Percentiles rank a stretch among this genome's conserved stretches.
Conservation (phyloP, 2,113 vertebrate genomes). For the Bufo bufo region DNA sequence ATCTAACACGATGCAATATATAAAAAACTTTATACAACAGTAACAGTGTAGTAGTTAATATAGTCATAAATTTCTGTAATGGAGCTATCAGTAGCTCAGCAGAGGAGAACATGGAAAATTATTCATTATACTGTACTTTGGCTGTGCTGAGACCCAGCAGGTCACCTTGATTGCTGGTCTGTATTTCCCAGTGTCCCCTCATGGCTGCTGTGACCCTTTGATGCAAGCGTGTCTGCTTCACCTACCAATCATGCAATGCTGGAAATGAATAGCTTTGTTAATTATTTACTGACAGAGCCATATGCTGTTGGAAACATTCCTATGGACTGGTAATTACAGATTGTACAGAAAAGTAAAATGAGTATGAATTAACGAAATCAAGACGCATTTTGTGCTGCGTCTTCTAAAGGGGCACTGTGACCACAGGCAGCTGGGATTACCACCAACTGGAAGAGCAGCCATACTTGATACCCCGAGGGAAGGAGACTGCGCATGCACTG, state of each 20-base stretch:
- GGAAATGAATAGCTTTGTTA: slow-evolving; percentile 27
- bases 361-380: neutral
- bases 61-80: neutral
- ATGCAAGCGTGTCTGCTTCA: slow-evolving; percentile 17
- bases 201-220: neutral
- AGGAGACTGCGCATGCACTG: no score
- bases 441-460: no score
- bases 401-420: neutral
- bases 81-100: neutral
- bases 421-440: neutral
- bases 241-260: slow-evolving; percentile 31
- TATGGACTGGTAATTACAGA: slow-evolving; percentile 8
- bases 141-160: neutral
- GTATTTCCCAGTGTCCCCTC: neutral
- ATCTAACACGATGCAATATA: no score
- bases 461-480: no score
- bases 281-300: slow-evolving; percentile 36
- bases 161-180: slow-evolving; percentile 4
- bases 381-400: neutral
- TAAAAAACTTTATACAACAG: neutral
- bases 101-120: neutral
- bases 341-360: neutral
- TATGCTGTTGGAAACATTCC: neutral
- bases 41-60: neutral
- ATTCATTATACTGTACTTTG: neutral